Evolutionary conservation across 92 coral and sea anemone species (phyloP), one percentile per base, ranked within the genome.

Genomic region (Siderastrea radians): DNA sequence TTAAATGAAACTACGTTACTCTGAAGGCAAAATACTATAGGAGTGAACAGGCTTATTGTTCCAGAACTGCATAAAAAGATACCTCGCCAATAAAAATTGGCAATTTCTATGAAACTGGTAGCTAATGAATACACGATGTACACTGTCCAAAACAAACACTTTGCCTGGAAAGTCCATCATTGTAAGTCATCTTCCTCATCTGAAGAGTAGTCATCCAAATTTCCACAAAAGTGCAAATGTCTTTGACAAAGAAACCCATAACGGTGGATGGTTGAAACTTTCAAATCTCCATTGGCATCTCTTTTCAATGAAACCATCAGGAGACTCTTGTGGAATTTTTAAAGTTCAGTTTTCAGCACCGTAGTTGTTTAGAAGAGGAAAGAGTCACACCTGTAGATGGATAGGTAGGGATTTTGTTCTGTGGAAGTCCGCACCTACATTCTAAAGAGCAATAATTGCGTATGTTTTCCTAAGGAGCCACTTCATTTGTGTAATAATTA

Each of bases 401-500:
- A 62, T 87, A 88, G 15, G 47, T 19, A 11, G 72, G 86, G 13
- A 5, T 63, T 26, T 47, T 79, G 79, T 89, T 88, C 3, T 92
- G 84, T 38, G 82, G 26, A 1, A 11, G 55, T 12, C 79, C 90
- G 78, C 92, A 88, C 72, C 74, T 44, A 64, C 95, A 89, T 1
- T 52, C 53, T 9, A 54, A 19, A 48, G 91, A 92, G 80, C 95
- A 92, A 67, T n/a, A n/a, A n/a, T n/a, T n/a, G n/a, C n/a, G n/a
- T n/a, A n/a, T n/a, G n/a, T n/a, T n/a, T n/a, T n/a, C n/a, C n/a
- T n/a, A n/a, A n/a, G n/a, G n/a, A n/a, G n/a, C n/a, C n/a, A n/a
- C n/a, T n/a, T n/a, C n/a, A n/a, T n/a, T n/a, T n/a, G n/a, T n/a
- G n/a, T n/a, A n/a, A n/a, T n/a, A n/a, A n/a, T 83, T 88, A 62